phyloP scores from a whole-genome alignment of 2,797 vertebrate species.

The Coilia nasus region DNA sequence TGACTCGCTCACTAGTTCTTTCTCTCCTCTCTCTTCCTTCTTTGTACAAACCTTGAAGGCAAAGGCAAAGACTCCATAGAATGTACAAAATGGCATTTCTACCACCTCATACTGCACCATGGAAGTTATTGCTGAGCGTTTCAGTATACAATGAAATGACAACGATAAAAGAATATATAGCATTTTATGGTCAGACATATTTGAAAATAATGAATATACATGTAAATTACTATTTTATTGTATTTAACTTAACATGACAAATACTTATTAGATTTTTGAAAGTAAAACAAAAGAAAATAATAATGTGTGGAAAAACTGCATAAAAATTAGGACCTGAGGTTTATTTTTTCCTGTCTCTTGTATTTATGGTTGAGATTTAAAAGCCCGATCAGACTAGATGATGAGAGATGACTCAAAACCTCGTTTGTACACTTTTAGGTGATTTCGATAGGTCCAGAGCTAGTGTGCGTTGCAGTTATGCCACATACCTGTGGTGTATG shows the following conservation, averaged over 20 bases:
- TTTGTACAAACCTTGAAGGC: slow-evolving; percentile 49
- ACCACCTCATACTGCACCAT: slow-evolving; percentile 49
- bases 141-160: slow-evolving; percentile 39
- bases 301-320: slow-evolving; percentile 46
- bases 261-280: slow-evolving; percentile 43
- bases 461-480: slow-evolving; percentile 55
- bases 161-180: slow-evolving; percentile 53
- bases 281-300: slow-evolving; percentile 47
- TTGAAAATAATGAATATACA: slow-evolving; percentile 43
- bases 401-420: slow-evolving; percentile 32
- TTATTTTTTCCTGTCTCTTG: slow-evolving; percentile 53
- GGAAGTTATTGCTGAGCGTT: slow-evolving; percentile 33
- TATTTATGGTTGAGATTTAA: slow-evolving; percentile 48
- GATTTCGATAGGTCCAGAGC: slow-evolving; percentile 58
- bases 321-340: slow-evolving; percentile 29
- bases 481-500: slow-evolving; percentile 38
- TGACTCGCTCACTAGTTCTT: slow-evolving; percentile 29
- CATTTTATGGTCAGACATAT: slow-evolving; percentile 37
- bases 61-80: slow-evolving; percentile 51
- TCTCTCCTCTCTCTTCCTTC: slow-evolving; percentile 53
- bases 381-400: slow-evolving; percentile 58
- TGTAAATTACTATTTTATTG: slow-evolving; percentile 52
- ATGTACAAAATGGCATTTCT: slow-evolving; percentile 53
- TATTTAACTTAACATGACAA: slow-evolving; percentile 42
- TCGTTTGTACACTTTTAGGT: slow-evolving; percentile 63